A percentile compares a stretch with the other conserved stretches of the same genome.
These are phyloP conservation scores for Physeter macrocephalus DNA, from an alignment of 2,113 vertebrate species.

Conservation along the genomic window DNA sequence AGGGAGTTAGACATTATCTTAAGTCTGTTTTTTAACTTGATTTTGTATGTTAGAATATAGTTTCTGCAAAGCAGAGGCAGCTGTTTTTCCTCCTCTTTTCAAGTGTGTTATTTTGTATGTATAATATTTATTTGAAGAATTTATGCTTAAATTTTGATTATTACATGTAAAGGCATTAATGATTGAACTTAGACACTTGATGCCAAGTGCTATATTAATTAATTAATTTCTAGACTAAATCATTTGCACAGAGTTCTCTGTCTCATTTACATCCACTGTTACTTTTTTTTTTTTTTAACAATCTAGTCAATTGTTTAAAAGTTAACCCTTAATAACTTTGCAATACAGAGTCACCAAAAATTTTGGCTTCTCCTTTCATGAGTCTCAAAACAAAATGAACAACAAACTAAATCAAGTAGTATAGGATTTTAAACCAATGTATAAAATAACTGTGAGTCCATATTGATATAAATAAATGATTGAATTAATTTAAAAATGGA, in stretches of 20 bases:
- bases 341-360: constrained; percentile 20
- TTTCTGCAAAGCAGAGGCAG: background rate
- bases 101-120: background rate
- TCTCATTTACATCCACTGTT: background rate
- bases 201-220: background rate
- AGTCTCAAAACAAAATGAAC: background rate
- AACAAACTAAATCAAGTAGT: background rate
- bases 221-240: background rate
- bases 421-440: background rate
- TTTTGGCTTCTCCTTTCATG: background rate
- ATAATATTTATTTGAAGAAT: background rate
- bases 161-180: background rate
- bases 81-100: background rate
- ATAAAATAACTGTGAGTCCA: background rate
- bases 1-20: background rate
- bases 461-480: background rate
- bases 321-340: background rate
- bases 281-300: background rate
- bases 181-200: background rate
- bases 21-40: background rate
- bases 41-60: background rate
- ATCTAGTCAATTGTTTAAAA: constrained; percentile 26
- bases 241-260: background rate
- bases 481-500: background rate
- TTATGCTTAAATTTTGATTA: background rate